phyloP scores from a whole-genome alignment of 2,113 vertebrate genomes.

The Hippocampus comes region DNA sequence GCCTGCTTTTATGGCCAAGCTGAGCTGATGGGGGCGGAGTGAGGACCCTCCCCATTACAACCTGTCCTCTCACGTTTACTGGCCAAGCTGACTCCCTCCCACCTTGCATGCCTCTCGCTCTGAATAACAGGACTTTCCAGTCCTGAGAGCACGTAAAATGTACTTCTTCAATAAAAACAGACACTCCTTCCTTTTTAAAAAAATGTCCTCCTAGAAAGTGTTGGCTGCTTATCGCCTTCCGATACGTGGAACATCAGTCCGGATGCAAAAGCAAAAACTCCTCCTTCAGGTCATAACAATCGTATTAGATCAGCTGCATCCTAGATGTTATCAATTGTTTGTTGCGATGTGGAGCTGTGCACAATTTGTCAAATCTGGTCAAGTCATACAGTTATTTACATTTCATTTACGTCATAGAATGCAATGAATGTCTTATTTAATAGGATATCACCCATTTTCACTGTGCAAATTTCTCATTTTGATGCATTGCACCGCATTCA shows the following conservation, averaged over 20 bases:
- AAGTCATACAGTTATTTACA: not conserved
- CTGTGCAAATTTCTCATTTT: not conserved
- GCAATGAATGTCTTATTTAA: not conserved
- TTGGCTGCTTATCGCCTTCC: not conserved
- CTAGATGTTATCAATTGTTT: not conserved
- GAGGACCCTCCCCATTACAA: conserved; percentile 29
- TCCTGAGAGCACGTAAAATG: conserved; percentile 71
- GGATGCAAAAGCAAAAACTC: not conserved
- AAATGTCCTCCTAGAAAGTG: not conserved
- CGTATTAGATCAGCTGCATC: not conserved
- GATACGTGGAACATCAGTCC: not conserved
- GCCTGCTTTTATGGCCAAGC: conserved; percentile 55
- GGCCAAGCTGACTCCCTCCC: conserved; percentile 22
- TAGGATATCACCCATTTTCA: not conserved
- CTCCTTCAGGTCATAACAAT: too few relatives aligned
- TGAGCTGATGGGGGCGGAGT: conserved; percentile 24
- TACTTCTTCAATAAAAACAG: conserved; percentile 11
- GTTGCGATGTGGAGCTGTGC: not conserved
- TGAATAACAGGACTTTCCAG: conserved; percentile 48
- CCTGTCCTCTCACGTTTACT: conserved; percentile 52
- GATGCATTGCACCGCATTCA: not conserved
- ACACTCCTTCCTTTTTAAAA: not conserved
- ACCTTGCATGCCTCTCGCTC: conserved; percentile 16
- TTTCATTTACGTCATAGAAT: not conserved
- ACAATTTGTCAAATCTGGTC: not conserved